These are phyloP conservation scores for Dysdera silvatica DNA, from an alignment of 1,140 invertebrate species.

Conservation along the genomic window DNA sequence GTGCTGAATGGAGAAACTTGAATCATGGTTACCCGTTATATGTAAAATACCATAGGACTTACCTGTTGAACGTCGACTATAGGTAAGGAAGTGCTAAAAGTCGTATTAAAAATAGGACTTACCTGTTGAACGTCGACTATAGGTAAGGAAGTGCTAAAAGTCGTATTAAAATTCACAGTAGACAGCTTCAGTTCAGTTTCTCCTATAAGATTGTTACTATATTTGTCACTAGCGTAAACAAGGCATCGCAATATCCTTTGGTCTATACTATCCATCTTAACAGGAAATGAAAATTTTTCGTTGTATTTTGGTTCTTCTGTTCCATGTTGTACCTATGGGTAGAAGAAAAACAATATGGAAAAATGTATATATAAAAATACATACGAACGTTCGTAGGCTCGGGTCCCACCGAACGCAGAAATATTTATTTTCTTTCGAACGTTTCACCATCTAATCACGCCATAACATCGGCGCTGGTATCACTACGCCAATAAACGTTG, in stretches of 20 bases:
- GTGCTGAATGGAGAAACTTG: too few species aligned
- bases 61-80: constrained; percentile 7
- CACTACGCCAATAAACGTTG: too few species aligned
- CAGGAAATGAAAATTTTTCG: constrained; percentile 61
- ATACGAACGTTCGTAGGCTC: too few species aligned
- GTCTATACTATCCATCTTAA: constrained; percentile 51
- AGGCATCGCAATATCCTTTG: constrained; percentile 52
- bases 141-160: not conserved
- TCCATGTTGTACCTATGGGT: constrained; percentile 51
- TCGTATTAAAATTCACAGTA: constrained; percentile 48
- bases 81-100: not conserved
- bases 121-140: constrained; percentile 7
- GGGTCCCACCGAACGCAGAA: too few species aligned
- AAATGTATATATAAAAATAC: too few species aligned
- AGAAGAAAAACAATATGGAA: not conserved
- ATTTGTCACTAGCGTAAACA: constrained; percentile 54
- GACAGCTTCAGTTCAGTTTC: constrained; percentile 55
- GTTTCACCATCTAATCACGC: too few species aligned
- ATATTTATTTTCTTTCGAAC: too few species aligned
- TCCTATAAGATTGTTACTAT: constrained; percentile 55
- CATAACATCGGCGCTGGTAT: too few species aligned
- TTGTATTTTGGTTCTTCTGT: constrained; percentile 61
- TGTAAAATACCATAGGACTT: too few species aligned
- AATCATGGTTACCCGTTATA: too few species aligned
- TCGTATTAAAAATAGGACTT: constrained; percentile 32